These are phyloP conservation scores for Dasyurus viverrinus DNA, from an alignment of 2,113 vertebrate genomes.

Conservation along the genomic window DNA sequence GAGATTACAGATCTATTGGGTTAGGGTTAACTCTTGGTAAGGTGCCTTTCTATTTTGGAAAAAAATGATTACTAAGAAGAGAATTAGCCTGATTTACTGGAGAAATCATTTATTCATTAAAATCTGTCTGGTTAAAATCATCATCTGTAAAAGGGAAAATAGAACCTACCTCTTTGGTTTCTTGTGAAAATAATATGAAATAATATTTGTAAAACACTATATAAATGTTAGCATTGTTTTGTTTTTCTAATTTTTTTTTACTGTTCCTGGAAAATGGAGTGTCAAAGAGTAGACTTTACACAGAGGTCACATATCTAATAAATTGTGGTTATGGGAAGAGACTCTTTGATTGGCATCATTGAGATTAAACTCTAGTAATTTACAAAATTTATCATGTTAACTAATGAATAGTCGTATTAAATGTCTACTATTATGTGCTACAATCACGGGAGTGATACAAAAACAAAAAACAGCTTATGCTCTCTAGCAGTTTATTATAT, in stretches of 20 bases:
- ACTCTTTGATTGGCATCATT: not conserved
- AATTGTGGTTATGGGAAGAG: not conserved
- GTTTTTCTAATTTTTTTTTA: not conserved
- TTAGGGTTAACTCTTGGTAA: not conserved
- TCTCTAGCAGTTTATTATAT: not conserved
- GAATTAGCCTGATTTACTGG: not conserved
- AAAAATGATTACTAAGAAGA: not conserved
- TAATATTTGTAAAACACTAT: not conserved
- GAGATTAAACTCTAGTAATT: not conserved
- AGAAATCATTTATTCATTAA: not conserved
- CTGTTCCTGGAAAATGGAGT: not conserved
- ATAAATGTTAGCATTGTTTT: not conserved
- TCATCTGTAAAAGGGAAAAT: not conserved
- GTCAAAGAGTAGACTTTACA: not conserved
- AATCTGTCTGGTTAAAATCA: not conserved
- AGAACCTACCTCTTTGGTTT: not conserved
- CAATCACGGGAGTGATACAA: not conserved
- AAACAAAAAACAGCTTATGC: not conserved
- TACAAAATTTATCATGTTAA: not conserved
- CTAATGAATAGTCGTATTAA: not conserved
- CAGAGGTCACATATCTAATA: not conserved
- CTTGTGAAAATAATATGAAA: not conserved
- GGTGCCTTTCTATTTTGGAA: not conserved
- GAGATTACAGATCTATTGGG: not conserved
- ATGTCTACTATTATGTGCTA: not conserved